Conservation (phyloP, 2,888 invertebrate species). For the Eudemis profundana region DNA sequence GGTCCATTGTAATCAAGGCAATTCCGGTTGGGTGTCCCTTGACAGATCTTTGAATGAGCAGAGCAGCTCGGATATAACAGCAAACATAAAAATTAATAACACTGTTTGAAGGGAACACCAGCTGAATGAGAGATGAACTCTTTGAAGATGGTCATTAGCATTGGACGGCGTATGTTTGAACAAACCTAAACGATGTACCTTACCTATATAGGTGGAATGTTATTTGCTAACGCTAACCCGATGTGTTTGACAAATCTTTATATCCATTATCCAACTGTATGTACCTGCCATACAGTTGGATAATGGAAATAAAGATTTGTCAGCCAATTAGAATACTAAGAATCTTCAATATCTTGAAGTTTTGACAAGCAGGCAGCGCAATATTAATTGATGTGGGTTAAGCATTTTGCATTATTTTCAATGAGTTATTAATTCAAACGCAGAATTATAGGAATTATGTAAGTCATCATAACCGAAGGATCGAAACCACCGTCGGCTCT, state of each 20-base stretch:
- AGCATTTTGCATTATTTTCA: not conserved
- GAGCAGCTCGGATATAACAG: slow-evolving; percentile 40
- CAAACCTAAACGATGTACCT: slow-evolving; percentile 55
- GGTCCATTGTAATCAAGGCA: slow-evolving; percentile 50
- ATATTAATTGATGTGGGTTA: not conserved
- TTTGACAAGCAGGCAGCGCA: too few relatives aligned
- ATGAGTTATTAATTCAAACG: not conserved
- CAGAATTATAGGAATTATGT: slow-evolving; percentile 4
- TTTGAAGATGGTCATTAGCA: slow-evolving; percentile 11
- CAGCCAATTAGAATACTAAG: too few relatives aligned
- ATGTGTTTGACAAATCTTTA: too few relatives aligned
- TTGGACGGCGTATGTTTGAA: slow-evolving; percentile 12
- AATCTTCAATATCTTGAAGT: too few relatives aligned
- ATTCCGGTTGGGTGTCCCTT: slow-evolving; percentile 47
- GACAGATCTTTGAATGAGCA: slow-evolving; percentile 47
- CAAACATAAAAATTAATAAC: slow-evolving; percentile 60
- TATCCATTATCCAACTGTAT: too few relatives aligned
- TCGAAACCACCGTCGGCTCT: slow-evolving; percentile 45
- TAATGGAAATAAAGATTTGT: too few relatives aligned
- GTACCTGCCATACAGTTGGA: too few relatives aligned
- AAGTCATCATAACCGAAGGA: slow-evolving; percentile 35
- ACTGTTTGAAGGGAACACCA: slow-evolving; percentile 34
- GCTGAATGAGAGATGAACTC: slow-evolving; percentile 29
- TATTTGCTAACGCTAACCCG: too few relatives aligned
- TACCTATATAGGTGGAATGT: not conserved